Conservation (phyloP, 2,888 invertebrate genomes). For the Drosophila yooni region DNA sequence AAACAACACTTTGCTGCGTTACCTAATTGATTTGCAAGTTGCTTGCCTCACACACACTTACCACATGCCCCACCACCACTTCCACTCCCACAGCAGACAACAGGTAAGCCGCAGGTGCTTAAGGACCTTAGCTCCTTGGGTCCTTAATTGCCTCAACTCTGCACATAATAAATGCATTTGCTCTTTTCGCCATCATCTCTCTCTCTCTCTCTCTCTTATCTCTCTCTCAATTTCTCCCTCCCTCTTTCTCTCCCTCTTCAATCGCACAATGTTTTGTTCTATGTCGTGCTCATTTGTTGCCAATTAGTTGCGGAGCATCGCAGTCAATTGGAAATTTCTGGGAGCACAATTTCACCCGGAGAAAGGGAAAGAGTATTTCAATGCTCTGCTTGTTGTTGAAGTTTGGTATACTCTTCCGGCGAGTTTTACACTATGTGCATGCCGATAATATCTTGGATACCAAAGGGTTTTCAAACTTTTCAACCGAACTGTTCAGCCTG, state of each 20-base stretch:
- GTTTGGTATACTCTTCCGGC: slow-evolving; percentile 8
- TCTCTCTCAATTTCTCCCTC: background rate
- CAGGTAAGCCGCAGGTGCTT: slow-evolving; percentile 36
- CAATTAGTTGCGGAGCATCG: slow-evolving; percentile 79
- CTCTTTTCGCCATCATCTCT: slow-evolving; percentile 8
- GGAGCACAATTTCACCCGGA: slow-evolving; percentile 7
- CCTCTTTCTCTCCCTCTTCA: slow-evolving; percentile 1
- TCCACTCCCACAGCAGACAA: slow-evolving; percentile 9
- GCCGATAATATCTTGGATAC: background rate
- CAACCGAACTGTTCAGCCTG: background rate
- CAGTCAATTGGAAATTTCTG: slow-evolving; percentile 78
- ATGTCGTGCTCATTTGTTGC: slow-evolving; percentile 77
- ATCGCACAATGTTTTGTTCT: slow-evolving; percentile 23
- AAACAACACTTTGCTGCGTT: slow-evolving; percentile 31
- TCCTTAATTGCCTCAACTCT: slow-evolving; percentile 16
- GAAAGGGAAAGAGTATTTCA: slow-evolving; percentile 5
- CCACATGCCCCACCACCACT: background rate
- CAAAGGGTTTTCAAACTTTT: slow-evolving; percentile 8
- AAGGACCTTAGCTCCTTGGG: slow-evolving; percentile 44
- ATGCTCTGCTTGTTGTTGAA: slow-evolving; percentile 8
- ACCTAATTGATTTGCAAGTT: slow-evolving; percentile 74
- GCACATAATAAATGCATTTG: slow-evolving; percentile 61
- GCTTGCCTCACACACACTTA: slow-evolving; percentile 6
- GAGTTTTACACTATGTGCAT: background rate
- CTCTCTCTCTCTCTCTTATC: background rate